phyloP scores from a whole-genome alignment of 2,888 invertebrate species.

The Drosophila sordidula region DNA sequence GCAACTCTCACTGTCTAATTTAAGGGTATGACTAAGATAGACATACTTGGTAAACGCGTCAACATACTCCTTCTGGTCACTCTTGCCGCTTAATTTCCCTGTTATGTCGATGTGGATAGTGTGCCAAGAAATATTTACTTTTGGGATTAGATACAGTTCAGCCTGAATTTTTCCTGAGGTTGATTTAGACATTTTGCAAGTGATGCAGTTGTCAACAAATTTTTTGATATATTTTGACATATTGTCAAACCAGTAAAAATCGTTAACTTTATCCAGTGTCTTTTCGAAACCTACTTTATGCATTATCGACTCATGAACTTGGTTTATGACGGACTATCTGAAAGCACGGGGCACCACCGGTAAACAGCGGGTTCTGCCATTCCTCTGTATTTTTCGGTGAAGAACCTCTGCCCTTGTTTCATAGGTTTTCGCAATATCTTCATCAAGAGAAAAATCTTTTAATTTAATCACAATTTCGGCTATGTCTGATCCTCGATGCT shows the following conservation, averaged over 20 bases:
- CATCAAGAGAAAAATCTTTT: background rate
- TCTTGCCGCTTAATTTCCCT: too few relatives aligned
- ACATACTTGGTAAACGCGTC: too few relatives aligned
- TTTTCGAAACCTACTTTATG: background rate
- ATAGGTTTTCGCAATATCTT: background rate
- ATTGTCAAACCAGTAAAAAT: too few relatives aligned
- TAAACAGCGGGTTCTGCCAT: background rate
- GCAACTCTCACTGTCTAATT: too few relatives aligned
- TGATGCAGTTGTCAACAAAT: constrained; percentile 15
- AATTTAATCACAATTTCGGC: background rate
- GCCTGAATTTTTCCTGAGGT: background rate
- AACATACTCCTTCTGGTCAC: too few relatives aligned
- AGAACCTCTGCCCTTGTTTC: background rate
- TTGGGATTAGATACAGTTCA: background rate
- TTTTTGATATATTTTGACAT: background rate
- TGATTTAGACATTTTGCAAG: constrained; percentile 1
- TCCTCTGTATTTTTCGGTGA: background rate
- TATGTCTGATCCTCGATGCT: background rate
- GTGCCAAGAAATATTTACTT: background rate
- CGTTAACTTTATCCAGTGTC: background rate
- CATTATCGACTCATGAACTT: background rate
- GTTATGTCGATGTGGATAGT: background rate
- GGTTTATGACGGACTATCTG: background rate
- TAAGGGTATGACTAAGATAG: too few relatives aligned
- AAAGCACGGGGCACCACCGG: background rate